Conservation (phyloP, 2,797 vertebrate species). For the Myoxocephalus aenaeus region DNA sequence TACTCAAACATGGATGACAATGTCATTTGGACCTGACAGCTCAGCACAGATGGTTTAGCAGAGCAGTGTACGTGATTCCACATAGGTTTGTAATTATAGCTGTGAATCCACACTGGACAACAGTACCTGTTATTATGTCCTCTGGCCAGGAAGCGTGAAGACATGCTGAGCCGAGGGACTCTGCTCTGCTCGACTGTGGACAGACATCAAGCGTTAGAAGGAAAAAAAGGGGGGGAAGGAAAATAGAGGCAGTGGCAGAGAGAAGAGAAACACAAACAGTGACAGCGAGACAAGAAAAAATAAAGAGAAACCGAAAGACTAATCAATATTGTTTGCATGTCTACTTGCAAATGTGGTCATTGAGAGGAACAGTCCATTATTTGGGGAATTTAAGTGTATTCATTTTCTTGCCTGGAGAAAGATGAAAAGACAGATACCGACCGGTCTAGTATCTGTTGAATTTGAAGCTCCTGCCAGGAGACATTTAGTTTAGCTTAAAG, state of each 20-base stretch:
- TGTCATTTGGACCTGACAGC: conserved; percentile 43
- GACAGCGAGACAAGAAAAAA: not conserved
- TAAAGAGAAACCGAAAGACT: conserved; percentile 2
- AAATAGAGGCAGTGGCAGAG: conserved; percentile 8
- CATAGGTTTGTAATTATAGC: conserved; percentile 56
- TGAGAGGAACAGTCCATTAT: not conserved
- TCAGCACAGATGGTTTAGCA: conserved; percentile 51
- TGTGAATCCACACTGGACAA: conserved; percentile 42
- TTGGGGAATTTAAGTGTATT: not conserved
- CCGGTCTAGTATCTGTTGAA: not conserved
- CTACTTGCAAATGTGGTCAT: conserved; percentile 1
- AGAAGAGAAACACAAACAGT: not conserved
- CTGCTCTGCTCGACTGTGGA: conserved; percentile 76
- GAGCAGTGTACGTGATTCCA: conserved; percentile 36
- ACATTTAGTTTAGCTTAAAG: not conserved
- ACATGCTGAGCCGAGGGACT: conserved; percentile 87
- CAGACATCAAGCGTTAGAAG: not conserved
- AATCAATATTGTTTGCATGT: conserved; percentile 11
- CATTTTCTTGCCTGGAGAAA: not conserved
- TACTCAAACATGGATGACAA: conserved; percentile 6
- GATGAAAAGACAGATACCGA: not conserved
- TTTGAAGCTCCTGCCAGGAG: not conserved
- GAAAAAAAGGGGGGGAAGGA: not conserved
- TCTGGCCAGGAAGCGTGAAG: conserved; percentile 88
- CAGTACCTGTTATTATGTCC: conserved; percentile 87